Percentiles rank a stretch among this genome's conserved stretches.
These are phyloP conservation scores for Drosophila vallismaia DNA, from an alignment of 2,888 invertebrate species.

Conservation along the genomic window DNA sequence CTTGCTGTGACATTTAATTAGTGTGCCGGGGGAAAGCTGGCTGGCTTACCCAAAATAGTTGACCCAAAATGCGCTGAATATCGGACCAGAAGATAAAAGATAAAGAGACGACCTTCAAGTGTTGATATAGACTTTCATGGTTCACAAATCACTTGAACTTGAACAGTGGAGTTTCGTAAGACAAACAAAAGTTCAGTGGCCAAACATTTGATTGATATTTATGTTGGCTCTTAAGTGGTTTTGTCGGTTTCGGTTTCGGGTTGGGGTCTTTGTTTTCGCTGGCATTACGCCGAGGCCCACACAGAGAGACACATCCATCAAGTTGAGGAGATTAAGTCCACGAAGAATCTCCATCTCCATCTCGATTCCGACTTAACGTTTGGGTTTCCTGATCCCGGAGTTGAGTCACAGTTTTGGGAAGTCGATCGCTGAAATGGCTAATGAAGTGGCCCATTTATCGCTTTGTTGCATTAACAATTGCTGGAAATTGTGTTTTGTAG, in stretches of 20 bases:
- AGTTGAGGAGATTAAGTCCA: constrained; percentile 42
- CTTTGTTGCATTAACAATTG: constrained; percentile 27
- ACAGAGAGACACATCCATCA: constrained; percentile 49
- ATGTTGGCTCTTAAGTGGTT: constrained; percentile 58
- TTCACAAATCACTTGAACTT: constrained; percentile 64
- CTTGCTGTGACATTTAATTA: constrained; percentile 61
- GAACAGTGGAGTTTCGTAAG: constrained; percentile 46
- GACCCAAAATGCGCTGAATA: constrained; percentile 67
- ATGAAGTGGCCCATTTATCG: constrained; percentile 33
- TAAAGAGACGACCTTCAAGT: constrained; percentile 66
- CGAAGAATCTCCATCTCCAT: constrained; percentile 2
- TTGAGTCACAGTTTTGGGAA: constrained; percentile 1
- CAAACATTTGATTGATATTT: constrained; percentile 69
- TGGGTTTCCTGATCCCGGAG: constrained; percentile 10
- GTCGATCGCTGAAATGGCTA: constrained; percentile 21
- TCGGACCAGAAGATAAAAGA: constrained; percentile 9
- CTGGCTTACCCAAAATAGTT: constrained; percentile 26
- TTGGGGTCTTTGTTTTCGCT: constrained; percentile 3
- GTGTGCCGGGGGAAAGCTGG: constrained; percentile 26
- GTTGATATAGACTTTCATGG: constrained; percentile 47
- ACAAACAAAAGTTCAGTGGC: constrained; percentile 61
- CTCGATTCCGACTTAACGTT: constrained; percentile 20
- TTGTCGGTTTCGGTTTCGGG: constrained; percentile 30
- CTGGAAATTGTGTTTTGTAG: constrained; percentile 16
- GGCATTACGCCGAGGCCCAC: constrained; percentile 20